Base-by-base conservation (phyloP, 2,888 invertebrate genomes). In the Brachypalpus laphriformis region DNA sequence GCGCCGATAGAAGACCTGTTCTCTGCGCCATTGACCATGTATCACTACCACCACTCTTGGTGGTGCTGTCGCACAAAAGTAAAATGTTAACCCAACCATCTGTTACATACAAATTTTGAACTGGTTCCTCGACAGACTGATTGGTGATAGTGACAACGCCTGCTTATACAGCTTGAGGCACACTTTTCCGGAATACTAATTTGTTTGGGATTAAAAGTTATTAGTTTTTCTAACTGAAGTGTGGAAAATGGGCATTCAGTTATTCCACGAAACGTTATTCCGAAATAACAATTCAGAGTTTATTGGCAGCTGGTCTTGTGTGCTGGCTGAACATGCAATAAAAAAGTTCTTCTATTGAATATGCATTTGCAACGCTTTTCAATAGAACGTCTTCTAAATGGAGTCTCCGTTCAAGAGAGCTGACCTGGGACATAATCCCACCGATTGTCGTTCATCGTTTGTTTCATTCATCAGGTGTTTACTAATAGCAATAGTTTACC, bases 1-100 rank as follows among this genome's bases (percentile, higher is more conserved):
- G 49, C 74, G 45, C 57, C 57, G 49, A 31, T 72, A 65, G 57
- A 37, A 76, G 28, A 83, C 83, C 78, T 65, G 83, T 83, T 83
- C 57, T 74, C 20, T 42, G 31, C 78, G 83, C 74, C 70, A 83
- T 83, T 83, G 78, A 78, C 83, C 78, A 59, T 70, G 51, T 37
- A 70, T 31, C 4, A 54, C 18, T 40, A 49, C 57, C 7, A 40
- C 37, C 40, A 22, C 45, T 68, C 47, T 40, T 22, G 45, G 9
- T 11, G 61, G 34, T 14, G 31, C 18, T 59, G 49, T 54, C 80
- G 20, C 37, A 65, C 28, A 56, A 56, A 59, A 61, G n/a, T 47
- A 31, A 68, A 63, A 42, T 11, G 37, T 25, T 34, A 49, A 14
- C 34, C 14, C 66, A 22, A 40, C 16, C 7, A 40, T 31, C 42